A percentile compares a stretch with the other conserved stretches of the same genome.
Evolutionary conservation across 2,888 invertebrate species (phyloP).

Genomic region (Caenorhabditis panamensis): DNA sequence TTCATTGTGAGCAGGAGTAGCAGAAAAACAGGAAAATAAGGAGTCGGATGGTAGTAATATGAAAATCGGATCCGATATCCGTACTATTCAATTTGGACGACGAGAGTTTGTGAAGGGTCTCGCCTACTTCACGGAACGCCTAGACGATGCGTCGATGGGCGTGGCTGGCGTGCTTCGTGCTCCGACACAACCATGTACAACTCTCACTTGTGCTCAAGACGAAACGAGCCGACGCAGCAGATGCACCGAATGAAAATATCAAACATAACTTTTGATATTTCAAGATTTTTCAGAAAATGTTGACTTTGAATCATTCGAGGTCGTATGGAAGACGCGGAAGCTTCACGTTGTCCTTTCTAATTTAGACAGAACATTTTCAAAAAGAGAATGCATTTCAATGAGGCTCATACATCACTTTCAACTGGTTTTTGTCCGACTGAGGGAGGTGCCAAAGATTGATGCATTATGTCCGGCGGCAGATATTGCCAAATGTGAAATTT

Average conservation of each 20-base stretch:
- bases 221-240: conserved; percentile 52
- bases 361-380: not conserved
- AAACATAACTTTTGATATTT: conserved; percentile 26
- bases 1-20: conserved; percentile 17
- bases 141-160: conserved; percentile 41
- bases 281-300: not conserved
- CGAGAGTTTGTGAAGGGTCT: conserved; percentile 29
- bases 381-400: conserved; percentile 6
- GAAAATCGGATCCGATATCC: conserved; percentile 29
- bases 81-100: conserved; percentile 52
- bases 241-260: conserved; percentile 39
- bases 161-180: conserved; percentile 37
- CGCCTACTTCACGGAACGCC: conserved; percentile 47
- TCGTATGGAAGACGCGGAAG: not conserved
- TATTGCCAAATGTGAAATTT: conserved; percentile 17
- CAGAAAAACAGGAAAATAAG: conserved; percentile 11
- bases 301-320: not conserved
- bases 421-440: conserved; percentile 29
- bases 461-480: conserved; percentile 37
- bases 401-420: conserved; percentile 30
- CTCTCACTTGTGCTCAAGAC: conserved; percentile 33
- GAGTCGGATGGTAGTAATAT: not conserved
- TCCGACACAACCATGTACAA: conserved; percentile 53
- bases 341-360: not conserved
- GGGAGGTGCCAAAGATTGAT: conserved; percentile 42